Conservation (phyloP, 1,140 invertebrate species). For the Panulirus ornatus region DNA sequence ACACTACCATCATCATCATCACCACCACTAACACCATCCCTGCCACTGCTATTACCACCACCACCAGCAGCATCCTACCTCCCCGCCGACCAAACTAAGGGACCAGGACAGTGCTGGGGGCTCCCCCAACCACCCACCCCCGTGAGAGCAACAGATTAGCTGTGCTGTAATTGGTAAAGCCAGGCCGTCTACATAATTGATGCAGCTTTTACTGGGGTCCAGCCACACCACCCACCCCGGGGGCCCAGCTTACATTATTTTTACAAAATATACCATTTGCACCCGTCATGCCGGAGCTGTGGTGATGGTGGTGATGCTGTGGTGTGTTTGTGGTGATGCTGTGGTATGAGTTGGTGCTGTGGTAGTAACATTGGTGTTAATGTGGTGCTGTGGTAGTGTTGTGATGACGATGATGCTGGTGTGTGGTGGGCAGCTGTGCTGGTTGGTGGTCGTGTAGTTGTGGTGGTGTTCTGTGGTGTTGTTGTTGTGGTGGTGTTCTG, state of each 20-base stretch:
- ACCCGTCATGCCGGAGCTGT: not conserved
- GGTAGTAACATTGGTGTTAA: not conserved
- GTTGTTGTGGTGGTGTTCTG: not conserved
- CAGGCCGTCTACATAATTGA: constrained; percentile 14
- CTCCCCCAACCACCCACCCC: not conserved
- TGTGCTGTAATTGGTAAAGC: not conserved
- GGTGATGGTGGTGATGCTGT: not conserved
- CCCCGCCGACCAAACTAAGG: not conserved
- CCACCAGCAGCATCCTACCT: not conserved
- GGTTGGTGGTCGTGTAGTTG: not conserved
- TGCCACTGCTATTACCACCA: not conserved
- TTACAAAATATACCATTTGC: constrained; percentile 6
- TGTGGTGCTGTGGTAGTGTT: not conserved
- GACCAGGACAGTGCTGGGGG: no score
- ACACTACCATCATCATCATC: not conserved
- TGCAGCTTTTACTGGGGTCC: not conserved
- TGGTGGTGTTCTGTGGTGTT: not conserved
- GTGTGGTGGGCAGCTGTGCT: not conserved
- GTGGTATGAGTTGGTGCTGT: not conserved
- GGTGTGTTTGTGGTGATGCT: not conserved
- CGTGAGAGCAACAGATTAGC: constrained; percentile 6
- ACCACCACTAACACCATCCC: not conserved
- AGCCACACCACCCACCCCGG: not conserved
- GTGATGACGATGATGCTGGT: not conserved
- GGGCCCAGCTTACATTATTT: not conserved